Percentiles rank a stretch among this genome's conserved stretches.
Conservation (phyloP, 2,113 vertebrate species). For the Scomber scombrus region DNA sequence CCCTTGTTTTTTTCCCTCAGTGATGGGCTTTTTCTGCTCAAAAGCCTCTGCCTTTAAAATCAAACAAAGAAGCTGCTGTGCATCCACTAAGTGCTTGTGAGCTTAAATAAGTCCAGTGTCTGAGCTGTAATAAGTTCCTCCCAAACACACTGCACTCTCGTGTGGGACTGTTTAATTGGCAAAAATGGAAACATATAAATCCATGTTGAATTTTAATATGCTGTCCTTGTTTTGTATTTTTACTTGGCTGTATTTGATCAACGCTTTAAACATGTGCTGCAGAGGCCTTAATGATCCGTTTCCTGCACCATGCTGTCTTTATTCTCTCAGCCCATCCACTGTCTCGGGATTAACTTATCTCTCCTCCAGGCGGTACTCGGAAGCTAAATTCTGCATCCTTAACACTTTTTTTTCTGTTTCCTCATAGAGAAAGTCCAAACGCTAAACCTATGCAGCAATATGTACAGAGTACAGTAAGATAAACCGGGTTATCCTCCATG, state of each 20-base stretch:
- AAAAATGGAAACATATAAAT: slow-evolving; percentile 60
- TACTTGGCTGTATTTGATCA: slow-evolving; percentile 62
- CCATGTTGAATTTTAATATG: slow-evolving; percentile 54
- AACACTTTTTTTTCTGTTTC: slow-evolving; percentile 62
- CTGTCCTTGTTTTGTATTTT: slow-evolving; percentile 57
- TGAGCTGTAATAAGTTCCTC: slow-evolving; percentile 49
- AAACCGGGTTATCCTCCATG: slow-evolving; percentile 56
- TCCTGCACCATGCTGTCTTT: slow-evolving; percentile 57
- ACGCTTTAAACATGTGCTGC: slow-evolving; percentile 55
- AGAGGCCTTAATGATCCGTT: slow-evolving; percentile 72
- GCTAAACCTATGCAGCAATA: slow-evolving; percentile 38
- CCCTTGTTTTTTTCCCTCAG: slow-evolving; percentile 11
- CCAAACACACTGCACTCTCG: slow-evolving; percentile 41
- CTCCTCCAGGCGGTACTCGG: slow-evolving; percentile 60
- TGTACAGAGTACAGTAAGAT: slow-evolving; percentile 19
- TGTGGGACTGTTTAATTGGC: slow-evolving; percentile 53
- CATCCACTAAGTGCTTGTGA: slow-evolving; percentile 43
- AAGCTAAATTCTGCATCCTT: slow-evolving; percentile 72
- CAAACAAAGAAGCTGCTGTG: slow-evolving; percentile 41
- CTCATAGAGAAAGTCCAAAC: slow-evolving; percentile 55
- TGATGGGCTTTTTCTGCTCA: slow-evolving; percentile 22
- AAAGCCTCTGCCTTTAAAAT: slow-evolving; percentile 47
- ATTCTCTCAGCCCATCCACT: slow-evolving; percentile 52
- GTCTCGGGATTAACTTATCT: slow-evolving; percentile 76
- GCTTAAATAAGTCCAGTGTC: slow-evolving; percentile 40